Evolutionary conservation across 2,113 vertebrate genomes (phyloP).

Genomic region (Cebus imitator): DNA sequence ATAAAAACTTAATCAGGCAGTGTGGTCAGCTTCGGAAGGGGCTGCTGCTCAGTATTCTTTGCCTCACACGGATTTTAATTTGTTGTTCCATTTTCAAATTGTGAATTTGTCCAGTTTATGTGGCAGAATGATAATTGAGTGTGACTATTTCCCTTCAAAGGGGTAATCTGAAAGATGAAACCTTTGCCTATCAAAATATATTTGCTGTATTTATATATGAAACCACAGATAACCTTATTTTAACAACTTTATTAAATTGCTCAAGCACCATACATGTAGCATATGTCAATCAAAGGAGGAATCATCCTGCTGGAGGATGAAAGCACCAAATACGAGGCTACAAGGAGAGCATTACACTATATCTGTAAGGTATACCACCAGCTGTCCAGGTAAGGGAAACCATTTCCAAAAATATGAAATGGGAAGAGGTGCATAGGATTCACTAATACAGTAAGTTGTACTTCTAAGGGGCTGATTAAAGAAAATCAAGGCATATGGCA

Average conservation of each 20-base stretch:
- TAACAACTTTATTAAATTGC: slow-evolving; percentile 40
- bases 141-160: slow-evolving; percentile 58
- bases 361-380: not conserved
- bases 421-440: not conserved
- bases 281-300: not conserved
- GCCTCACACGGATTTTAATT: slow-evolving; percentile 78
- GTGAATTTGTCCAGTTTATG: slow-evolving; percentile 61
- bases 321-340: not conserved
- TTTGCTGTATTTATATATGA: not conserved
- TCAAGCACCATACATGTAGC: not conserved
- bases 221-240: slow-evolving; percentile 21
- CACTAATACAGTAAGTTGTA: not conserved
- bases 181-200: slow-evolving; percentile 29
- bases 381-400: not conserved
- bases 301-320: not conserved
- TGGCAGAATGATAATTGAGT: slow-evolving; percentile 75
- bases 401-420: not conserved
- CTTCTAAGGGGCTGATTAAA: not conserved
- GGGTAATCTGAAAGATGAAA: slow-evolving; percentile 58
- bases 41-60: slow-evolving; percentile 53
- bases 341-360: not conserved
- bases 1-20: slow-evolving; percentile 88
- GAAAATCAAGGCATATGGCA: not conserved
- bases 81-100: slow-evolving; percentile 83
- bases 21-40: slow-evolving; percentile 64